Evolutionary conservation across 2,888 invertebrate genomes (phyloP), one percentile per base, ranked within the genome.

Genomic region (Apocheima hispidaria): DNA sequence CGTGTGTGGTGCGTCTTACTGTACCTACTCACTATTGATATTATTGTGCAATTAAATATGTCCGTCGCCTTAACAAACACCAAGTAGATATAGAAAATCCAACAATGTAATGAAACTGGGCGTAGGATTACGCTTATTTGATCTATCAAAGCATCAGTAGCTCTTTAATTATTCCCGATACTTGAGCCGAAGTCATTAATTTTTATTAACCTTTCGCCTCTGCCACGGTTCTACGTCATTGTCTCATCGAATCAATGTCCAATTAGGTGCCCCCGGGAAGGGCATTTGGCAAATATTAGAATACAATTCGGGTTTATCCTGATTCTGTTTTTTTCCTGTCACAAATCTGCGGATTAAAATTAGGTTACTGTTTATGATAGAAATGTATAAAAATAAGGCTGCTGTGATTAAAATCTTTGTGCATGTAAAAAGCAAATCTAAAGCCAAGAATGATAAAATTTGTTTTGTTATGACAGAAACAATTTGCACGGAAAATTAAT

Each of bases 231-330:
- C 30, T 60, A 28, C 41, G 57, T 64, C 60, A 60, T 60, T 57
- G 60, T 60, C 64, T 60, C 57, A 35, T 54, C 53, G 53, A 57
- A 64, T 64, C 60, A 57, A 44, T 43, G 57, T 64, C 52, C 49
- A 54, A 63, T 63, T 63, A 58, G 50, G 38, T 44, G 35, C 41
- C 41, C 40, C 14, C 20, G 46, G 41, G 46, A 38, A 35, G 60
- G 53, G 46, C 52, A 53, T 48, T 59, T 48, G 40, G 40, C 53
- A 38, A 59, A 59, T 53, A 53, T 59, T 59, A 53, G 58, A 58
- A 51, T 41, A 59, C 40, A 59, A 48, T 53, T 14, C 35, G 4
- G 54, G 18, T 44, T 51, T 40, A 40, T 41, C 40, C 20, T 35
- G 35, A 23, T 49, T 23, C 23, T 51, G 40, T 38, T 51, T 51